Conservation (phyloP, 2,888 invertebrate species). For the Clostera curtula region DNA sequence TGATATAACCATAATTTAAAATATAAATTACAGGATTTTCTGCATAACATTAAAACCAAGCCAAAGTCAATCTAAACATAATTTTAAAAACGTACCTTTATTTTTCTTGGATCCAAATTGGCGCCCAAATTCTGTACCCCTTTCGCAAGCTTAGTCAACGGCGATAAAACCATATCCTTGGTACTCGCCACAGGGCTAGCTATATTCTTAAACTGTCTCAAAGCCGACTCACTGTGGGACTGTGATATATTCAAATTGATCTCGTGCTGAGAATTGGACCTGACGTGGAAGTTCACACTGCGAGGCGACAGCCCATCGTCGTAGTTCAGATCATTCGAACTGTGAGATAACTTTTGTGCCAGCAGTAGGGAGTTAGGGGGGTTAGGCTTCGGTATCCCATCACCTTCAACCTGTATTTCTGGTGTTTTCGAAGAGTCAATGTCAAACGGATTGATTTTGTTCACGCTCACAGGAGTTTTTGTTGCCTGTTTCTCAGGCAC, state of each 20-base stretch:
- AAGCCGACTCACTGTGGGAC: constrained; percentile 86
- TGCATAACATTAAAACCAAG: no score
- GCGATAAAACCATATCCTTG: constrained; percentile 80
- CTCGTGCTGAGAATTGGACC: constrained; percentile 79
- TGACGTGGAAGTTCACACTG: constrained; percentile 43
- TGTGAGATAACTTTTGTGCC: constrained; percentile 80
- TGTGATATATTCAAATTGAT: constrained; percentile 81
- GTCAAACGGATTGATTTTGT: constrained; percentile 59
- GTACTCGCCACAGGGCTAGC: constrained; percentile 80
- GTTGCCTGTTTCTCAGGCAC: constrained; percentile 38
- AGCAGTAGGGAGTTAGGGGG: constrained; percentile 74
- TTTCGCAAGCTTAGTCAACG: constrained; percentile 88
- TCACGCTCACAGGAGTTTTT: constrained; percentile 50
- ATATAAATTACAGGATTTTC: no score
- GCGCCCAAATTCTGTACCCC: constrained; percentile 90
- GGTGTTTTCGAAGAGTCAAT: constrained; percentile 65
- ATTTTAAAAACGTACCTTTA: constrained; percentile 64
- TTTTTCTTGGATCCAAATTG: constrained; percentile 89
- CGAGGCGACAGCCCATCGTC: constrained; percentile 29
- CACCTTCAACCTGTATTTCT: constrained; percentile 74
- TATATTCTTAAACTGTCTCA: constrained; percentile 79
- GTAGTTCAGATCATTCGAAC: constrained; percentile 78
- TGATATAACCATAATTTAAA: no score
- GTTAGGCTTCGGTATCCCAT: constrained; percentile 46
- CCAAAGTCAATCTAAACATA: no score